Evolutionary conservation across 2,797 vertebrate species (phyloP), one percentile per base, ranked within the genome.

Genomic region (Gorsachius magnificus): DNA sequence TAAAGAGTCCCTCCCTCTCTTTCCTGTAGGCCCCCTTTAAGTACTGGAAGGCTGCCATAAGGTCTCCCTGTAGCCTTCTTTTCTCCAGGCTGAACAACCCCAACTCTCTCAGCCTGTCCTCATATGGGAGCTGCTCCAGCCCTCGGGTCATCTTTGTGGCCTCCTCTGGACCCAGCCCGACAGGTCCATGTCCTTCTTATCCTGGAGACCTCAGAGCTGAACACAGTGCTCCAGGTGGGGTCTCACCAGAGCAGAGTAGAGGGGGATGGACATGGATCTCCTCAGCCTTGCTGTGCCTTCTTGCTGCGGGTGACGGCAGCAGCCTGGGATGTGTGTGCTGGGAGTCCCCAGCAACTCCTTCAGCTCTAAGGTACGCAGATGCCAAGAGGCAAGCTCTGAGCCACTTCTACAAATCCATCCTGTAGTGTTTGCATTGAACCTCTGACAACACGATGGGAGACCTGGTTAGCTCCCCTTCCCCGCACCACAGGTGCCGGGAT

Each of bases 401-500:
- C 46, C 7, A 2, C 50, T 16, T 41, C 3, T 4, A 10, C 43
- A 74, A 77, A 68, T 16, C 41, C 41, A 41, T 33, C 22, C 66
- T 5, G 4, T 4, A 29, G 15, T 9, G 0, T 29, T 38, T 29
- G n/a, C 57, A 24, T 0, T 45, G 79, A 83, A 63, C 19, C 13
- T 41, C 71, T 54, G 56, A 28, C 64, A 33, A 7, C 0, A 3
- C 1, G 1, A 16, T 16, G n/a, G 46, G 43, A 51, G 31, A 36
- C 8, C n/a, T 6, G n/a, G 14, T 28, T 19, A 38, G 25, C 35
- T 57, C 43, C 48, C 50, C 33, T 35, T 74, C 35, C 5, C 21
- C 0, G 0, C 0, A 0, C 45, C 6, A 2, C 89, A 60, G 75
- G 76, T 76, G 89, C 36, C 48, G 33, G 46, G n/a, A 12, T 51